Evolutionary conservation across 2,888 invertebrate species (phyloP).

Genomic region (Dasysyrphus albostriatus): DNA sequence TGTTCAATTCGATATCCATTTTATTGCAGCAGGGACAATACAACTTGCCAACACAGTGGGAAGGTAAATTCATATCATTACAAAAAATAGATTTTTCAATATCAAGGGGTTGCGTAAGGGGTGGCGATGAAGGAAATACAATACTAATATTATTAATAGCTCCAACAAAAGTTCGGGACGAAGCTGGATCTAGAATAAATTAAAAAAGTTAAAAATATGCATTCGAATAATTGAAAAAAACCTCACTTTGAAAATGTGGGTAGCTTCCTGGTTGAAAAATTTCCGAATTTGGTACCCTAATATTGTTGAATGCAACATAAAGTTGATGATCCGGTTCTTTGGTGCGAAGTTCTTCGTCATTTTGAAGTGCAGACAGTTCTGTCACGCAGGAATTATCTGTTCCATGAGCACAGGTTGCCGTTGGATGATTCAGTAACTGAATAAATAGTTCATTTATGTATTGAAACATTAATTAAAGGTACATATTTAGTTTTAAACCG

Average conservation of each 20-base stretch:
- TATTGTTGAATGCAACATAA: slow-evolving; percentile 78
- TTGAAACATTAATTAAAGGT: neutral
- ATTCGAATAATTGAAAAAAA: slow-evolving; percentile 20
- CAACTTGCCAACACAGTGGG: slow-evolving; percentile 68
- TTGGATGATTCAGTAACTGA: slow-evolving; percentile 78
- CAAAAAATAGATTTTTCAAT: slow-evolving; percentile 80
- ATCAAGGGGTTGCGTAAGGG: slow-evolving; percentile 87
- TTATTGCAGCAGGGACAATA: slow-evolving; percentile 77
- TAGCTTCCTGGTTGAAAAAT: slow-evolving; percentile 77
- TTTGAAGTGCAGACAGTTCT: slow-evolving; percentile 72
- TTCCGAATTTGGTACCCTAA: slow-evolving; percentile 76
- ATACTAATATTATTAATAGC: slow-evolving; percentile 90
- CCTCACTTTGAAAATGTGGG: slow-evolving; percentile 79
- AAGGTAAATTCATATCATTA: slow-evolving; percentile 76
- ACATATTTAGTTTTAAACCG: neutral
- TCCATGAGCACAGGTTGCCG: slow-evolving; percentile 76
- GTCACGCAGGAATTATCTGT: slow-evolving; percentile 75
- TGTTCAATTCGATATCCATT: slow-evolving; percentile 77
- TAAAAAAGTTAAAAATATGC: neutral
- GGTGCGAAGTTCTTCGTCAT: slow-evolving; percentile 73
- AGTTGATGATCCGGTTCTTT: slow-evolving; percentile 78
- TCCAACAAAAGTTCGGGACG: slow-evolving; percentile 80
- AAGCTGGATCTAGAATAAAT: slow-evolving; percentile 63
- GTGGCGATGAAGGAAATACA: slow-evolving; percentile 90
- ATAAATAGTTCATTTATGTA: neutral